These are phyloP conservation scores for Enteromius treurensis DNA, from an alignment of 2,797 vertebrate species.

Conservation along the genomic window DNA sequence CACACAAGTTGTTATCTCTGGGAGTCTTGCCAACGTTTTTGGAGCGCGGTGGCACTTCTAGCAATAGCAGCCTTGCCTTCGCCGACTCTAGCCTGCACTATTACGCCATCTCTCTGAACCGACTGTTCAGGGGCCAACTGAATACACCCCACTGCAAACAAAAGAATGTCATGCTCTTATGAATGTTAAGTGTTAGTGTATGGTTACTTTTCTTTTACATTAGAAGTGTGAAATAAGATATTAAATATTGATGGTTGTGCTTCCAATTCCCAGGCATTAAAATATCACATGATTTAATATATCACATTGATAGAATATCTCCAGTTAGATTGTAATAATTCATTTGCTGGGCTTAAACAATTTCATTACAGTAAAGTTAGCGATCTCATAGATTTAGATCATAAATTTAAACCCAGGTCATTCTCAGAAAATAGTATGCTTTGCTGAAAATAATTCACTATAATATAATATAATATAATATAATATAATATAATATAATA, in stretches of 20 bases:
- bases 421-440: neutral
- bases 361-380: neutral
- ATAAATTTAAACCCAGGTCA: slow-evolving; percentile 13
- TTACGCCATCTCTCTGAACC: slow-evolving; percentile 59
- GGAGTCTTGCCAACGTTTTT: slow-evolving; percentile 29
- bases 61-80: slow-evolving; percentile 54
- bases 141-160: slow-evolving; percentile 69
- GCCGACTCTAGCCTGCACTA: slow-evolving; percentile 46
- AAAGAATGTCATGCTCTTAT: slow-evolving; percentile 63
- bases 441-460: neutral
- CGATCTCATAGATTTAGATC: neutral
- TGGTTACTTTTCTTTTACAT: slow-evolving; percentile 59
- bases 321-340: neutral
- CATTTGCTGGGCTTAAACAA: neutral
- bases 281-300: neutral
- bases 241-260: slow-evolving; percentile 41
- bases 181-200: slow-evolving; percentile 65
- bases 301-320: neutral
- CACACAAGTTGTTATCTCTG: slow-evolving; percentile 46
- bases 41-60: slow-evolving; percentile 43
- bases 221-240: slow-evolving; percentile 56
- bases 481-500: too few species aligned
- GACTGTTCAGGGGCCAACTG: slow-evolving; percentile 70
- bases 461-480: too few species aligned
- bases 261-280: neutral